These are phyloP conservation scores for Mergus octosetaceus DNA, from an alignment of 2,797 vertebrate species.

Conservation along the genomic window DNA sequence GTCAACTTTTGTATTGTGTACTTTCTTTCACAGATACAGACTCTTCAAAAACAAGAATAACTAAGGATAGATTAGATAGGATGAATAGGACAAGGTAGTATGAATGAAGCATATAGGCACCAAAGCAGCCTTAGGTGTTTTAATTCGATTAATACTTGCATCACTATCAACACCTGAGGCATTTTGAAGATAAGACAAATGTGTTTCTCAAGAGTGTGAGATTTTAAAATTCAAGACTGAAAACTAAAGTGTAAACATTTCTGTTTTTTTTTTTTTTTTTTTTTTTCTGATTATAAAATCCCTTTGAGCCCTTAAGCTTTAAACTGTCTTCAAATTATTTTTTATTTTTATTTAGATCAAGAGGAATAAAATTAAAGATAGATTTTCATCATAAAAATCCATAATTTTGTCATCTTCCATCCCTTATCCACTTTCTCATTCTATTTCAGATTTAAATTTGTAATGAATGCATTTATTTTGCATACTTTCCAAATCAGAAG, in stretches of 20 bases:
- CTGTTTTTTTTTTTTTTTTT: too few relatives aligned
- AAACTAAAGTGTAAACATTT: background rate
- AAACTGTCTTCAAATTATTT: background rate
- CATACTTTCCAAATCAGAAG: background rate
- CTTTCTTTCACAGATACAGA: background rate
- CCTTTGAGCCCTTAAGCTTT: background rate
- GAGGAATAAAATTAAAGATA: background rate
- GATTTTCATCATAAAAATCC: background rate
- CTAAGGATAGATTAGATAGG: background rate
- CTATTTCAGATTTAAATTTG: background rate
- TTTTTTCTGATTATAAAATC: background rate
- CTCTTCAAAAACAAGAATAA: background rate
- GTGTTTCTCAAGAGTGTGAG: background rate
- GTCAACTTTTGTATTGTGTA: background rate
- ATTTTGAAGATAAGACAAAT: background rate
- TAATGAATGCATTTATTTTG: background rate
- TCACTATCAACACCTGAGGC: background rate
- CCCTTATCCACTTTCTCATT: background rate
- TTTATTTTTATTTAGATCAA: background rate
- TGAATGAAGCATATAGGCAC: background rate
- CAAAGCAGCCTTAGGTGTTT: background rate
- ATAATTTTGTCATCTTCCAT: background rate
- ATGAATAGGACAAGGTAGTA: background rate
- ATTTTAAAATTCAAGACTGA: background rate
- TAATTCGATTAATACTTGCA: background rate